These are phyloP conservation scores for Cantharis rufa DNA, from an alignment of 2,888 invertebrate species.

Conservation along the genomic window DNA sequence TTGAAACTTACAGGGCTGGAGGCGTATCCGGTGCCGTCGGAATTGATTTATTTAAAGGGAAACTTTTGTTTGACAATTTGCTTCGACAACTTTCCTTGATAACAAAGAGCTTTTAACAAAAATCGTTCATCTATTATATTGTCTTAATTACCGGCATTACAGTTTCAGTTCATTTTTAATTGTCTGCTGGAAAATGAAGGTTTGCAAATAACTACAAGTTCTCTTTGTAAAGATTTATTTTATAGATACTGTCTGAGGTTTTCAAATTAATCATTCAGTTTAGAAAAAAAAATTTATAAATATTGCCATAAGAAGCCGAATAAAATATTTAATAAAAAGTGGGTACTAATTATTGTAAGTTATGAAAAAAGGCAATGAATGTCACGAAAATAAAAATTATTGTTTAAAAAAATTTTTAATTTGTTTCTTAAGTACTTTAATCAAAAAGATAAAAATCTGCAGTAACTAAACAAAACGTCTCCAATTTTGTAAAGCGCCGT, in stretches of 20 bases:
- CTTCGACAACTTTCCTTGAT: background rate
- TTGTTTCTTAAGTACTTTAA: background rate
- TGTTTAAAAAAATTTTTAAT: background rate
- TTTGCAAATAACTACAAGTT: background rate
- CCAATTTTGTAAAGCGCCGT: background rate
- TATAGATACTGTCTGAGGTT: background rate
- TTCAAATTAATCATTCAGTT: background rate
- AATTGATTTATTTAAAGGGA: conserved; percentile 29
- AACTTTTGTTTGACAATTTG: conserved; percentile 16
- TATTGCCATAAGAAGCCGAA: no score
- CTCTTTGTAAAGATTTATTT: background rate
- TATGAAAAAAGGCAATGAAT: background rate
- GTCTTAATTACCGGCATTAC: background rate
- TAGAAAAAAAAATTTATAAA: no score
- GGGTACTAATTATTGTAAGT: background rate
- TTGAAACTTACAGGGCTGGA: conserved; percentile 27
- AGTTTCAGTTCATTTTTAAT: background rate
- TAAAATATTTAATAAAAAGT: background rate
- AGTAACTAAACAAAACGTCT: background rate
- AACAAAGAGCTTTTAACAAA: background rate
- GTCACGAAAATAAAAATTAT: background rate
- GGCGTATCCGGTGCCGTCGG: conserved; percentile 26
- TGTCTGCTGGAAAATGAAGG: background rate
- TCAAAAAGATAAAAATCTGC: background rate
- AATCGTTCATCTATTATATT: background rate